These are phyloP conservation scores for Cinclus mexicanus DNA, from an alignment of 2,113 vertebrate genomes.

Conservation along the genomic window DNA sequence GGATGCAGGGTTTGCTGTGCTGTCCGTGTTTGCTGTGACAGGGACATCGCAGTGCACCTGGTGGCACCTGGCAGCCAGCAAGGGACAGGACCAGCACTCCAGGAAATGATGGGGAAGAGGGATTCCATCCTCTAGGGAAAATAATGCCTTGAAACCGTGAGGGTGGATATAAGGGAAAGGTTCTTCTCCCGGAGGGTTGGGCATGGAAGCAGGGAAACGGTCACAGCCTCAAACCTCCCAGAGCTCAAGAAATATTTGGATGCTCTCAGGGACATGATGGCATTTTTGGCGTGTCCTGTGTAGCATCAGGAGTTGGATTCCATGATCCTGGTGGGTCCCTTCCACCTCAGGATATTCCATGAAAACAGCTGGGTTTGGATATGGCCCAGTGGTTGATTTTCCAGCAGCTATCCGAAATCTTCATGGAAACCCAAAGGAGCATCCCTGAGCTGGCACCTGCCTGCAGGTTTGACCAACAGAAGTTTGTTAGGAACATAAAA, in stretches of 20 bases:
- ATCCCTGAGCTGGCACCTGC: neutral
- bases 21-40: fast-evolving
- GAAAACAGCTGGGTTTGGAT: neutral
- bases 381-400: neutral
- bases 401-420: neutral
- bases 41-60: neutral
- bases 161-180: neutral
- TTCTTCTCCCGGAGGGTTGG: neutral
- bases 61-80: neutral
- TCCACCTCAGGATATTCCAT: neutral
- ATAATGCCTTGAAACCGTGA: neutral
- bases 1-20: neutral
- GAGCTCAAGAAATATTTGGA: neutral
- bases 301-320: neutral
- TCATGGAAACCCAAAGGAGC: neutral
- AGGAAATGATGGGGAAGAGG: neutral
- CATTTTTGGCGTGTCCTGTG: neutral
- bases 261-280: neutral
- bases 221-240: neutral
- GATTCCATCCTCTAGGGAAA: neutral
- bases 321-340: neutral
- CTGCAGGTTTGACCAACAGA: fast-evolving
- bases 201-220: neutral
- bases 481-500: neutral
- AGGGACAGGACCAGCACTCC: fast-evolving